These are phyloP conservation scores for Scrobipalpa atriplicella DNA, from an alignment of 2,888 invertebrate species.

Conservation along the genomic window DNA sequence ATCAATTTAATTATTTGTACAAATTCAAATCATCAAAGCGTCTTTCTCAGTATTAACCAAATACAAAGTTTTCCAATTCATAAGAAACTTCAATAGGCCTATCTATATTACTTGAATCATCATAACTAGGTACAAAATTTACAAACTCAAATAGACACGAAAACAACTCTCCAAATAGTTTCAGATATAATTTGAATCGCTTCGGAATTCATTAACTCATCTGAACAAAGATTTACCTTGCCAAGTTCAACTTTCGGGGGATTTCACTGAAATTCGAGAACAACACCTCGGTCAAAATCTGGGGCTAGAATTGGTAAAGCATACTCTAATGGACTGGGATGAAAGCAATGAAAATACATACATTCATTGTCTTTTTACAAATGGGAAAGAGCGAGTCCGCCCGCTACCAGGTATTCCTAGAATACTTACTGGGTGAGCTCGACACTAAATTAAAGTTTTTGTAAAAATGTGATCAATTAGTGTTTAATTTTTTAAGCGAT, in stretches of 20 bases:
- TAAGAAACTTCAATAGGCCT: neutral
- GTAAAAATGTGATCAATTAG: too few relatives aligned
- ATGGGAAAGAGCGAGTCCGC: too few relatives aligned
- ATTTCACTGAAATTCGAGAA: neutral
- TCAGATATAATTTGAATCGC: slow-evolving; percentile 7
- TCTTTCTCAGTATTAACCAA: neutral
- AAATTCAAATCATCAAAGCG: slow-evolving; percentile 4
- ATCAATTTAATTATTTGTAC: slow-evolving; percentile 1
- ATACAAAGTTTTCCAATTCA: neutral
- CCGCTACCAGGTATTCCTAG: too few relatives aligned
- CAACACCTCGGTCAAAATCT: neutral
- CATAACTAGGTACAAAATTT: slow-evolving; percentile 3
- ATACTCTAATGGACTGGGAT: too few relatives aligned
- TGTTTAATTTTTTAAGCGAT: too few relatives aligned
- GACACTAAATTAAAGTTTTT: too few relatives aligned
- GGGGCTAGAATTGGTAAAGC: neutral
- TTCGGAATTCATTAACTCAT: slow-evolving; percentile 11
- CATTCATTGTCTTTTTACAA: too few relatives aligned
- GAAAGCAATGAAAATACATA: too few relatives aligned
- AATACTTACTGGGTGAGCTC: too few relatives aligned
- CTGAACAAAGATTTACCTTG: slow-evolving; percentile 1
- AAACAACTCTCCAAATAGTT: slow-evolving; percentile 9
- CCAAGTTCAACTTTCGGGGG: slow-evolving; percentile 5
- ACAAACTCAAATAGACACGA: neutral
- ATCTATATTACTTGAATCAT: neutral